Conservation (phyloP, 2,113 vertebrate species). For the Ctenomys sociabilis region DNA sequence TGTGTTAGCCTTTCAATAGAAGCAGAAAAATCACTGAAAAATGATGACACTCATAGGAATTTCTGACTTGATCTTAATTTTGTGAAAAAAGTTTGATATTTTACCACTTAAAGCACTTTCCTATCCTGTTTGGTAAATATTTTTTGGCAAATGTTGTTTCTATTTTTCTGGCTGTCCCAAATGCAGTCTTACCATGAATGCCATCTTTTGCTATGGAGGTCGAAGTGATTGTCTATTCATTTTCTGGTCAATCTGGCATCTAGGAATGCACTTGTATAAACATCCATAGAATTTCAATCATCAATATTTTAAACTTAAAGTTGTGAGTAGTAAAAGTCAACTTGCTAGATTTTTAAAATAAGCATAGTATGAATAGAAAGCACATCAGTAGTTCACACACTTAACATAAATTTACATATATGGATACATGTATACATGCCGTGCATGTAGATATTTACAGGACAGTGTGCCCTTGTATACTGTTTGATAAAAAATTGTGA, state of each 20-base stretch:
- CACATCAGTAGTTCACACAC: accelerated
- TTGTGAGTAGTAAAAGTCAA: not conserved
- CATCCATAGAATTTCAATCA: not conserved
- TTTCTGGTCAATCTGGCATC: not conserved
- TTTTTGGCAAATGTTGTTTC: not conserved
- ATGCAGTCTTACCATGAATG: accelerated
- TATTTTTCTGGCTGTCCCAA: not conserved
- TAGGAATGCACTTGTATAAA: not conserved
- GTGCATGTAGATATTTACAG: not conserved
- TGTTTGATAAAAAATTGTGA: not conserved
- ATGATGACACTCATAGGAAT: not conserved
- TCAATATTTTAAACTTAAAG: not conserved
- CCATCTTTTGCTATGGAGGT: not conserved
- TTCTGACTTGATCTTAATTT: not conserved
- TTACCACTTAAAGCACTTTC: not conserved
- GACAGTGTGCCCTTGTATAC: not conserved
- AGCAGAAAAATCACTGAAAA: not conserved
- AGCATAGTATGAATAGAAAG: not conserved
- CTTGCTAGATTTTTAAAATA: not conserved
- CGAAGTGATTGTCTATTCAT: not conserved
- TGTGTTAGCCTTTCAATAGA: not conserved
- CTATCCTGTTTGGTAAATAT: not conserved
- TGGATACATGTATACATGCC: not conserved
- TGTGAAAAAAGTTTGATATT: not conserved
- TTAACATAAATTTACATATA: not conserved